These are phyloP conservation scores for Zaprionus vittiger DNA, from an alignment of 1,140 invertebrate species.

Conservation along the genomic window DNA sequence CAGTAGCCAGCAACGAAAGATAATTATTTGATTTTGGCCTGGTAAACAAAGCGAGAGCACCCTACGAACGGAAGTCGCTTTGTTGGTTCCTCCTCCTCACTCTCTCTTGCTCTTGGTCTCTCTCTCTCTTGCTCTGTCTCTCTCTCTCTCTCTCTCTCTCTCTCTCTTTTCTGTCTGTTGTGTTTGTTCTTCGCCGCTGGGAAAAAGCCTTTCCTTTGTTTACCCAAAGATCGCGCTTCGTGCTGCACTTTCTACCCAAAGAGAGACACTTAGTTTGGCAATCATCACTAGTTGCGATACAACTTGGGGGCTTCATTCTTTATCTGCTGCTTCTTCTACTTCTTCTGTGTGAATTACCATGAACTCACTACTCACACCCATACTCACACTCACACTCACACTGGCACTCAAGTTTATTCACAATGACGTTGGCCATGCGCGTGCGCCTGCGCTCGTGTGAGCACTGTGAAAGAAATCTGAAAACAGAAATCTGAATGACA, in stretches of 20 bases:
- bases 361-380: slow-evolving; percentile 11
- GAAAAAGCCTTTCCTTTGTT: slow-evolving; percentile 34
- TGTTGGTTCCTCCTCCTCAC: slow-evolving; percentile 12
- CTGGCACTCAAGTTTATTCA: slow-evolving; percentile 5
- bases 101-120: not conserved
- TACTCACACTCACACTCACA: slow-evolving; percentile 7
- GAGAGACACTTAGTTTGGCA: slow-evolving; percentile 16
- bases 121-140: not conserved
- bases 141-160: not conserved
- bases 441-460: slow-evolving; percentile 54
- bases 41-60: slow-evolving; percentile 9
- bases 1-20: slow-evolving; percentile 21
- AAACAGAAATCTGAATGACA: slow-evolving; percentile 52
- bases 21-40: slow-evolving; percentile 42
- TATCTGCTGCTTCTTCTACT: not conserved
- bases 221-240: slow-evolving; percentile 1
- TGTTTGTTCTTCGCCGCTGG: slow-evolving; percentile 55
- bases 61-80: slow-evolving; percentile 54
- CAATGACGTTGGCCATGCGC: slow-evolving; percentile 61
- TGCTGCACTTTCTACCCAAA: slow-evolving; percentile 28
- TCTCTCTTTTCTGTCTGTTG: not conserved
- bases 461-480: slow-evolving; percentile 59
- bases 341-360: slow-evolving; percentile 32
- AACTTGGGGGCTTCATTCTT: not conserved
- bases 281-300: slow-evolving; percentile 10